Conservation (phyloP, 2,888 invertebrate genomes). For the Boloria euphrosyne region DNA sequence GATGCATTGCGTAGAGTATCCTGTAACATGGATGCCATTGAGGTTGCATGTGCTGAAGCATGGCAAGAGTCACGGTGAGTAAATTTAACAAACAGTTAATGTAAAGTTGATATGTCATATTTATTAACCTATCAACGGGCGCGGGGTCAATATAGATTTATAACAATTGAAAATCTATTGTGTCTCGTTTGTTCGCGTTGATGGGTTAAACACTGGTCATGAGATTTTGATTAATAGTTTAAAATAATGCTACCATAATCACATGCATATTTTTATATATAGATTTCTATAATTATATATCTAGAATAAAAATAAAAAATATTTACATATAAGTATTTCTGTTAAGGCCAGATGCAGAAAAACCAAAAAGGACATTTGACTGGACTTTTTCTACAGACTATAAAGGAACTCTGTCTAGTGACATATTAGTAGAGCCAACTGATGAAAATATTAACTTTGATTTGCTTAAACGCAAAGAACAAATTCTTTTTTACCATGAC, state of each 20-base stretch:
- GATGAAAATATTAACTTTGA: slow-evolving; percentile 92
- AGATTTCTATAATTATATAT: not conserved
- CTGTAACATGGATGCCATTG: slow-evolving; percentile 87
- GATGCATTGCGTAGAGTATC: slow-evolving; percentile 94
- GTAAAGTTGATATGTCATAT: not conserved
- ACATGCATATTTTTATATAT: too few species aligned
- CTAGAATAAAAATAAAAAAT: slow-evolving; percentile 10
- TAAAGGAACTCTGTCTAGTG: slow-evolving; percentile 88
- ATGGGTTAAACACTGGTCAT: too few species aligned
- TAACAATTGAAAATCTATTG: too few species aligned
- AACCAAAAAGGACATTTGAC: slow-evolving; percentile 94
- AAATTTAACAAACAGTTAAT: not conserved
- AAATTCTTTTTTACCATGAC: slow-evolving; percentile 97
- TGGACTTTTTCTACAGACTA: slow-evolving; percentile 99
- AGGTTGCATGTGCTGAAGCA: slow-evolving; percentile 94
- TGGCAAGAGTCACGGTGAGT: slow-evolving; percentile 94
- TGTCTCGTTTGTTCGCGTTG: too few species aligned
- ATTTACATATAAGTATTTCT: slow-evolving; percentile 17
- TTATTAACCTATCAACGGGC: too few species aligned
- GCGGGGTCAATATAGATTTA: too few species aligned
- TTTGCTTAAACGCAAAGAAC: slow-evolving; percentile 92
- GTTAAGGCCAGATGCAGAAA: slow-evolving; percentile 87
- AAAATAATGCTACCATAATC: too few species aligned
- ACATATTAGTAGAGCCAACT: slow-evolving; percentile 83
- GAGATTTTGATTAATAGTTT: too few species aligned